Evolutionary conservation across 2,888 invertebrate species (phyloP).

Genomic region (Choreutis nemorana): DNA sequence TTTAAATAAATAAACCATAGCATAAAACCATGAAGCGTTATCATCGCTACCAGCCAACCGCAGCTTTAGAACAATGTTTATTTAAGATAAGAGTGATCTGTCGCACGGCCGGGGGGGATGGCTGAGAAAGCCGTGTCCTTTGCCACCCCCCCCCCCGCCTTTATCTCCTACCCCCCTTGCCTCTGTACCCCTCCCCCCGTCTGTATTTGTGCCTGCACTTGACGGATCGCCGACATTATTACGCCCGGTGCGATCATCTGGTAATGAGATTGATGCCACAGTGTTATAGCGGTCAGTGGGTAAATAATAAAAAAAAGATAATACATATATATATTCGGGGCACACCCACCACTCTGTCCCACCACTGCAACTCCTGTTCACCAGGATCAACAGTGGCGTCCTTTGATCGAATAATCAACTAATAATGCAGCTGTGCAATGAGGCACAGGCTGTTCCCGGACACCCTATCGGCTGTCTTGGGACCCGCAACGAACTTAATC

Average conservation of each 20-base stretch:
- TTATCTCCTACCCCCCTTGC: slow-evolving; percentile 2
- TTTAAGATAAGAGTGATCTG: slow-evolving; percentile 17
- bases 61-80: neutral
- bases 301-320: too few relatives aligned
- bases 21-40: too few relatives aligned
- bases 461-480: too few relatives aligned
- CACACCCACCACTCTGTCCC: too few relatives aligned
- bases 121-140: slow-evolving; percentile 53
- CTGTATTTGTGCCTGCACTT: slow-evolving; percentile 23
- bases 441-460: too few relatives aligned
- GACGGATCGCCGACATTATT: slow-evolving; percentile 49
- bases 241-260: slow-evolving; percentile 36
- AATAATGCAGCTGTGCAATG: too few relatives aligned
- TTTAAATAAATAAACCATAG: slow-evolving; percentile 8
- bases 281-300: slow-evolving; percentile 10
- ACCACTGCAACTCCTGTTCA: too few relatives aligned
- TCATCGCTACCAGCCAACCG: too few relatives aligned
- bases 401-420: too few relatives aligned
- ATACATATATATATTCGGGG: too few relatives aligned
- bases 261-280: slow-evolving; percentile 34
- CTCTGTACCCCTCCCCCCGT: slow-evolving; percentile 7
- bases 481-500: too few relatives aligned
- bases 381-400: too few relatives aligned
- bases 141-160: slow-evolving; percentile 14
- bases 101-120: slow-evolving; percentile 14